These are phyloP conservation scores for Temnopleurus reevesii DNA, from an alignment of 53 echinoderm and acorn worm genomes.

Conservation along the genomic window DNA sequence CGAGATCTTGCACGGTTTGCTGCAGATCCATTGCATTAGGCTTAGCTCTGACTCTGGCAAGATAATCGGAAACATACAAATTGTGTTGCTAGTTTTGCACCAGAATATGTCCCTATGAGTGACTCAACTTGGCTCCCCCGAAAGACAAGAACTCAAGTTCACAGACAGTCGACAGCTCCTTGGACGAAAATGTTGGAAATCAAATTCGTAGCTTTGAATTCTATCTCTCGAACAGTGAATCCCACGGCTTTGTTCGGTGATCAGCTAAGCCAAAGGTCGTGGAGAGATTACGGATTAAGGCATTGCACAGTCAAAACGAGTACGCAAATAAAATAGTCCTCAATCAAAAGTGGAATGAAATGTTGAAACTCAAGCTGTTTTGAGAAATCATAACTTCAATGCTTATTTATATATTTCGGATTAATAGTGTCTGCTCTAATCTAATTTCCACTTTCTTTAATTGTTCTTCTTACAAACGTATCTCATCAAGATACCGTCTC, in stretches of 20 bases:
- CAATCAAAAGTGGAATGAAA: not conserved
- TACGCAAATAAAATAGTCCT: slow-evolving; percentile 54
- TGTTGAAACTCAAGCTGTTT: not conserved
- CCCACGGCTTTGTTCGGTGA: slow-evolving; percentile 78
- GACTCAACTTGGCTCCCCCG: slow-evolving; percentile 36
- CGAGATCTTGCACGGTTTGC: slow-evolving; percentile 76
- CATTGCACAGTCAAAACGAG: slow-evolving; percentile 32
- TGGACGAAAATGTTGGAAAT: slow-evolving; percentile 44
- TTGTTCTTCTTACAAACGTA: not conserved
- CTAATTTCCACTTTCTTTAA: not conserved
- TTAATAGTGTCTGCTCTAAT: not conserved
- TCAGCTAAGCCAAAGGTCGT: slow-evolving; percentile 78
- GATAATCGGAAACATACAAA: slow-evolving; percentile 59
- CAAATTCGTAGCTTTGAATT: slow-evolving; percentile 60
- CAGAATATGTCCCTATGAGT: slow-evolving; percentile 50
- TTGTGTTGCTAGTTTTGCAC: slow-evolving; percentile 31
- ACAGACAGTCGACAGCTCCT: not conserved
- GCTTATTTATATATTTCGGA: not conserved
- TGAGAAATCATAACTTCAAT: not conserved
- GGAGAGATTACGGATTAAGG: slow-evolving; percentile 79
- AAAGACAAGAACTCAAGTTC: slow-evolving; percentile 16
- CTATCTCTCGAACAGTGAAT: slow-evolving; percentile 55
- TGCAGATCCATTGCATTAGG: slow-evolving; percentile 76
- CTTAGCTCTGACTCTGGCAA: slow-evolving; percentile 50
- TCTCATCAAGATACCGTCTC: not conserved